Evolutionary conservation across 2,888 invertebrate species (phyloP).

Genomic region (Ethmia dodecea): DNA sequence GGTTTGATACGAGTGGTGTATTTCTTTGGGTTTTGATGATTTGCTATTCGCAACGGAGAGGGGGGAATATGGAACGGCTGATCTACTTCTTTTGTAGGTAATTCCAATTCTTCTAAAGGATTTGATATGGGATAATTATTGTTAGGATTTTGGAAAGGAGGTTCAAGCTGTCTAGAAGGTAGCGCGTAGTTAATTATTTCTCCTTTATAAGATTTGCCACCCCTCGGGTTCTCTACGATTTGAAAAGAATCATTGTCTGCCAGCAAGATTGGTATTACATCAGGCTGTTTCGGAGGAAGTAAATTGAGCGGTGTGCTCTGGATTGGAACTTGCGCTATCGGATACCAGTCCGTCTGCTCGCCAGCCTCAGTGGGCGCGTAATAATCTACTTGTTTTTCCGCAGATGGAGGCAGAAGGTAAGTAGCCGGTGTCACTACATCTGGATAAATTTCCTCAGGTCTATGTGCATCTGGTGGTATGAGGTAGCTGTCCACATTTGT

Average conservation of each 20-base stretch:
- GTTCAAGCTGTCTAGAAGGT: slow-evolving; percentile 50
- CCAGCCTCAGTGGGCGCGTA: slow-evolving; percentile 40
- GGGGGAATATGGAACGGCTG: slow-evolving; percentile 27
- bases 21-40: background rate
- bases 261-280: slow-evolving; percentile 30
- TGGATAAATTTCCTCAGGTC: slow-evolving; percentile 36
- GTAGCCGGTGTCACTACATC: slow-evolving; percentile 45
- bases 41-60: slow-evolving; percentile 6
- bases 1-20: slow-evolving; percentile 22
- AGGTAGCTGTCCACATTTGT: slow-evolving; percentile 47
- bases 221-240: slow-evolving; percentile 22
- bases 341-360: slow-evolving; percentile 62
- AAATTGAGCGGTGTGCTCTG: slow-evolving; percentile 23
- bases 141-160: slow-evolving; percentile 50
- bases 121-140: slow-evolving; percentile 47
- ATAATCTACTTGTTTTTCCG: slow-evolving; percentile 37
- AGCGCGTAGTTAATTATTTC: slow-evolving; percentile 26
- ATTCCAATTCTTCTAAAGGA: slow-evolving; percentile 60
- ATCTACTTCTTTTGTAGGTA: slow-evolving; percentile 52
- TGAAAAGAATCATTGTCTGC: slow-evolving; percentile 21
- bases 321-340: slow-evolving; percentile 38
- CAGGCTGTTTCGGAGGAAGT: slow-evolving; percentile 18
- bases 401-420: slow-evolving; percentile 52
- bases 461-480: slow-evolving; percentile 47
- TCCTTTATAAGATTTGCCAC: slow-evolving; percentile 26